phyloP scores from a whole-genome alignment of 2,888 invertebrate species.

The Tenthredo notha region DNA sequence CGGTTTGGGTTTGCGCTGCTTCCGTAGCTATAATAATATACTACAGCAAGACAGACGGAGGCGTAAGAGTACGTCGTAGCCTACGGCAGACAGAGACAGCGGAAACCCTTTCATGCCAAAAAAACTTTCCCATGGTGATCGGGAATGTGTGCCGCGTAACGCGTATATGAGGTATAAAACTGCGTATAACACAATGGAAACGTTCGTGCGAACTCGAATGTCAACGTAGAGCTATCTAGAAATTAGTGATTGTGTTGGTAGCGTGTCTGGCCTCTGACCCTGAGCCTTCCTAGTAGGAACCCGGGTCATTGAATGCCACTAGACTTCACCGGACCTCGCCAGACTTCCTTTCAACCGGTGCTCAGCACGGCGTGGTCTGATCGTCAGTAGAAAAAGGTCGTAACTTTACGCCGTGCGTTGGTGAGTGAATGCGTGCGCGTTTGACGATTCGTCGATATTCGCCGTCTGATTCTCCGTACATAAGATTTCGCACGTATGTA shows the following conservation, averaged over 20 bases:
- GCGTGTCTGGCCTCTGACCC: conserved; percentile 72
- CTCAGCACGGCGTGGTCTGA: conserved; percentile 35
- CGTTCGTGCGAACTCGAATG: conserved; percentile 53
- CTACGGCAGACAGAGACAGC: conserved; percentile 56
- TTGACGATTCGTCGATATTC: conserved; percentile 22
- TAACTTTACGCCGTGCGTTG: conserved; percentile 55
- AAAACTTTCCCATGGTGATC: conserved; percentile 70
- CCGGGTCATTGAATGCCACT: conserved; percentile 72
- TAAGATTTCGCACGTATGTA: background rate
- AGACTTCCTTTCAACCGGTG: conserved; percentile 73
- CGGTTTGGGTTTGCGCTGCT: background rate
- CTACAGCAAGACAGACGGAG: background rate
- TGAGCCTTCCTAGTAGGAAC: conserved; percentile 67
- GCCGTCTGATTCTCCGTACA: background rate
- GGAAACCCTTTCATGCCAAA: conserved; percentile 63
- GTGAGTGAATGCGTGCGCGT: background rate
- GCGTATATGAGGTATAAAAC: conserved; percentile 57
- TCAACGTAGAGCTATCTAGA: conserved; percentile 52
- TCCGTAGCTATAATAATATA: conserved; percentile 5
- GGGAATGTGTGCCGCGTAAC: conserved; percentile 60
- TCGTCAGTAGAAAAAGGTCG: conserved; percentile 69
- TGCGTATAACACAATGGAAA: conserved; percentile 56
- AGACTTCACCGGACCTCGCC: conserved; percentile 66
- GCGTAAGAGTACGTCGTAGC: conserved; percentile 5
- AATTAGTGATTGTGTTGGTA: conserved; percentile 60